Evolutionary conservation across 2,797 vertebrate genomes (phyloP).

Genomic region (Gambusia yucatana): DNA sequence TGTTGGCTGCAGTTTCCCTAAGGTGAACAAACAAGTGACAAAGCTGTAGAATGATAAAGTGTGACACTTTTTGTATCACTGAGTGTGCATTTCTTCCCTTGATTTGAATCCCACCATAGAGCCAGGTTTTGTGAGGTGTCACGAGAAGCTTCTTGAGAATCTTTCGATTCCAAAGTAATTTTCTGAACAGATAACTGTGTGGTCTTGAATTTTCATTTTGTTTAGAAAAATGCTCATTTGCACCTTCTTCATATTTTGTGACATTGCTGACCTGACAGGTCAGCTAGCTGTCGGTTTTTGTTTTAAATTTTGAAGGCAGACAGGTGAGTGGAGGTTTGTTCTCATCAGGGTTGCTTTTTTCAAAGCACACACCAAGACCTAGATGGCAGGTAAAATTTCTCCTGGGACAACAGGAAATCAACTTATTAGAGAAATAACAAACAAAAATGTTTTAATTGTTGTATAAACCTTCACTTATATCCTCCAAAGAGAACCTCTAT

Average conservation of each 20-base stretch:
- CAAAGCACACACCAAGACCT: background rate
- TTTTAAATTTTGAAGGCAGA: background rate
- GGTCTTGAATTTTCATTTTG: background rate
- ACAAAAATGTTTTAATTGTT: background rate
- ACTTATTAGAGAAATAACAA: background rate
- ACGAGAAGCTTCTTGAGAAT: background rate
- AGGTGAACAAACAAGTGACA: conserved; percentile 37
- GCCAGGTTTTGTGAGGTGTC: background rate
- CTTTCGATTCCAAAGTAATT: conserved; percentile 4
- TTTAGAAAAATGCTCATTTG: conserved; percentile 5
- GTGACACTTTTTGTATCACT: conserved; percentile 36
- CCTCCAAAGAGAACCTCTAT: background rate
- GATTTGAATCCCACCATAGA: conserved; percentile 25
- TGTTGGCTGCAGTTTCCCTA: conserved; percentile 30
- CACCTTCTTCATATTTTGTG: background rate
- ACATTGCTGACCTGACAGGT: background rate
- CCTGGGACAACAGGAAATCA: background rate
- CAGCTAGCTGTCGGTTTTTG: background rate
- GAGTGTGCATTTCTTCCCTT: conserved; percentile 25
- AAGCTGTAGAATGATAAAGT: conserved; percentile 33
- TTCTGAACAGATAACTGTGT: background rate
- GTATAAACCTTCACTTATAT: background rate
- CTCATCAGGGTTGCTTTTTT: background rate
- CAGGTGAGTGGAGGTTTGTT: background rate
- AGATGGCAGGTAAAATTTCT: background rate